phyloP scores from a whole-genome alignment of 2,888 invertebrate genomes.

The Amaurobius ferox region DNA sequence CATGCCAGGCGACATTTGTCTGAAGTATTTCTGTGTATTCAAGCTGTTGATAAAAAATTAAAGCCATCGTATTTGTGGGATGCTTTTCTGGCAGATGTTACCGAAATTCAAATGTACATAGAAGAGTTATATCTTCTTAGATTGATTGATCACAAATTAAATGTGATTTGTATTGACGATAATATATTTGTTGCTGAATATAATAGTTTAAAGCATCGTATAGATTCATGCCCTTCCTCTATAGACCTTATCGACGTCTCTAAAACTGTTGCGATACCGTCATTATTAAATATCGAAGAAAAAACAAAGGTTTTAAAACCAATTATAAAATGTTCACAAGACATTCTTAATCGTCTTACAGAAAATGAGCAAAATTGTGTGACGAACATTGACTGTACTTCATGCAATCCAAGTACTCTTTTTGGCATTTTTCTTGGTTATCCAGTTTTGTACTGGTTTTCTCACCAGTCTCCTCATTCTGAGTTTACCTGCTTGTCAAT shows the following conservation, averaged over 20 bases:
- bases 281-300: constrained; percentile 8
- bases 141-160: constrained; percentile 3
- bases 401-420: constrained; percentile 40
- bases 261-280: neutral
- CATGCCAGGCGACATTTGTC: constrained; percentile 15
- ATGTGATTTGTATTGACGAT: constrained; percentile 18
- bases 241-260: constrained; percentile 43
- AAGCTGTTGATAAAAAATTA: constrained; percentile 43
- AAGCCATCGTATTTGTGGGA: constrained; percentile 67
- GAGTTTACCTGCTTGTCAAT: constrained; percentile 44
- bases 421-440: constrained; percentile 50
- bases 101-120: constrained; percentile 37
- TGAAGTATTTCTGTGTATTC: constrained; percentile 18
- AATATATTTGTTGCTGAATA: constrained; percentile 32
- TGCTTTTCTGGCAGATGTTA: constrained; percentile 29
- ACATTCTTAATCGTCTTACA: neutral
- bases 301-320: constrained; percentile 20
- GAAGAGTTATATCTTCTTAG: constrained; percentile 5
- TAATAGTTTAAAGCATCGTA: constrained; percentile 13
- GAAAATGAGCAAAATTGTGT: neutral
- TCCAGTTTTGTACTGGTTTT: constrained; percentile 62
- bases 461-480: constrained; percentile 17
- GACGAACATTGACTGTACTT: neutral
- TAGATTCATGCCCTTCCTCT: constrained; percentile 3
- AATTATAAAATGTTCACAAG: neutral